These are phyloP conservation scores for Mesocentrotus franciscanus DNA, from an alignment of 53 echinoderm and acorn worm genomes.

Conservation along the genomic window DNA sequence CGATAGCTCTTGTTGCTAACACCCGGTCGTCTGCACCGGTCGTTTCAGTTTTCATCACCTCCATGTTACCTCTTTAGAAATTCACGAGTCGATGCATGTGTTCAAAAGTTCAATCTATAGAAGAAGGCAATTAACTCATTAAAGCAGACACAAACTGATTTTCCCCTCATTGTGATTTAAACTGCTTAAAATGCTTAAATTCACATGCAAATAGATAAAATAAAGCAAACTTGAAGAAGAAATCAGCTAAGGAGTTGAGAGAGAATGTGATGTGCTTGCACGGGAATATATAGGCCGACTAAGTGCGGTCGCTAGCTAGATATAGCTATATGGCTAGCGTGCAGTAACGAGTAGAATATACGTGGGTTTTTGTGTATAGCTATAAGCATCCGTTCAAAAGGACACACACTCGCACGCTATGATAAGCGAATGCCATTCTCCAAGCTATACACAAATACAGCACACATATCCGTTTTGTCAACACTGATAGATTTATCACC, in stretches of 20 bases:
- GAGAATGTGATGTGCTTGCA: background rate
- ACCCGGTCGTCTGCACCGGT: conserved; percentile 11
- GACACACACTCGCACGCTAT: background rate
- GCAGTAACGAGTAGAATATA: background rate
- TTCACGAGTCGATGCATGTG: background rate
- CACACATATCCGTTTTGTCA: background rate
- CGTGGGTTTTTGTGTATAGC: background rate
- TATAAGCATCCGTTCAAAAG: background rate
- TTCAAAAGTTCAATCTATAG: background rate
- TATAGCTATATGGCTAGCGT: conserved; percentile 2
- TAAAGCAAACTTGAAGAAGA: background rate
- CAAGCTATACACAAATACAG: background rate
- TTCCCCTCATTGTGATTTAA: background rate
- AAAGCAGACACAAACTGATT: background rate
- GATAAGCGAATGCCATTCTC: background rate
- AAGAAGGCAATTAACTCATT: background rate
- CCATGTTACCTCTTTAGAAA: background rate
- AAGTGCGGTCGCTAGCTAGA: background rate
- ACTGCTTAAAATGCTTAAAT: background rate
- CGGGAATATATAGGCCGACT: background rate
- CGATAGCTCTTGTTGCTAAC: background rate
- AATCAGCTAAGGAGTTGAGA: background rate
- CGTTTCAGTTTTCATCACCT: background rate
- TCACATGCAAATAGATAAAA: background rate
- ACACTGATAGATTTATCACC: background rate